Conservation (phyloP, 2,113 vertebrate genomes). For the Fregetta grallaria region DNA sequence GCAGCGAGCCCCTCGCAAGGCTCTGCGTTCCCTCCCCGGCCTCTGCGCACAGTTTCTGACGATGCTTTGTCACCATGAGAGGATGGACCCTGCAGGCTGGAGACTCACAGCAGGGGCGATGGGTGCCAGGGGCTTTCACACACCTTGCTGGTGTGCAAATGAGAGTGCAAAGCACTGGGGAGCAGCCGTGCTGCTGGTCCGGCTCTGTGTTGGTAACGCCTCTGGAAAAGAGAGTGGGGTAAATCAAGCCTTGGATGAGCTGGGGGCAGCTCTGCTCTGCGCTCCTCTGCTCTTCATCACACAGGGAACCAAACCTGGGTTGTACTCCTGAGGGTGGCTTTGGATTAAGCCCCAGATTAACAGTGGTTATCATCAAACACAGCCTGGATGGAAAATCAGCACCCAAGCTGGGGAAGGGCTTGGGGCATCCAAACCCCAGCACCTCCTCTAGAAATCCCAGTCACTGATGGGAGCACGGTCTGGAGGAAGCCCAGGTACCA, state of each 20-base stretch:
- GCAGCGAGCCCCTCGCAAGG: not conserved
- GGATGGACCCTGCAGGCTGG: not conserved
- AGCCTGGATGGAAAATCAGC: not conserved
- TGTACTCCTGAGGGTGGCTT: not conserved
- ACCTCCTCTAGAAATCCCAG: not conserved
- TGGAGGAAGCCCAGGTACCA: accelerated
- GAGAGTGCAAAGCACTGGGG: not conserved
- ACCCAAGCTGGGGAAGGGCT: not conserved
- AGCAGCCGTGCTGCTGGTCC: not conserved
- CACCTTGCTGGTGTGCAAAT: not conserved
- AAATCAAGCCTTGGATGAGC: accelerated
- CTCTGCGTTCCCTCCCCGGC: not conserved
- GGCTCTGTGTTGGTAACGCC: not conserved
- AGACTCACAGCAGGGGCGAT: not conserved
- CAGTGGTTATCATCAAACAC: not conserved
- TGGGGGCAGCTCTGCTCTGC: not conserved
- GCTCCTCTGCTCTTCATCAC: not conserved
- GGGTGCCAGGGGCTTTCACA: not conserved
- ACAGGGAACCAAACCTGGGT: accelerated
- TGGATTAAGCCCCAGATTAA: not conserved
- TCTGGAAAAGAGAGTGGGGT: not conserved
- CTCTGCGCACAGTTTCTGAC: accelerated
- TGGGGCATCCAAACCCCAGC: not conserved
- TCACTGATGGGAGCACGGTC: not conserved
- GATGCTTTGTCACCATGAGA: not conserved